Evolutionary conservation across 1,140 invertebrate genomes (phyloP).

Genomic region (Rhynchophorus ferrugineus): DNA sequence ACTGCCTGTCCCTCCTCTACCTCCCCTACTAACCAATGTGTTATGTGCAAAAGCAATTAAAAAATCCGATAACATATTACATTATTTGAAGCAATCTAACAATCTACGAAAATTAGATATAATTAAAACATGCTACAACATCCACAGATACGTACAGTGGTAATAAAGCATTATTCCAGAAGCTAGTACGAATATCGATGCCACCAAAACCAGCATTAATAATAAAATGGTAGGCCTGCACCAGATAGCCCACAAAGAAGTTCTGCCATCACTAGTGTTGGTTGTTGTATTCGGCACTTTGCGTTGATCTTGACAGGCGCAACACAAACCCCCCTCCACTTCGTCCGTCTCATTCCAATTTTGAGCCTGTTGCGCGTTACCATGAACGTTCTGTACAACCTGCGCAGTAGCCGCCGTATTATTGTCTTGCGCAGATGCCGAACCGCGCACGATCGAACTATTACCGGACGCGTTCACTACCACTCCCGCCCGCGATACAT

Average conservation of each 20-base stretch:
- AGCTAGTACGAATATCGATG: constrained; percentile 44
- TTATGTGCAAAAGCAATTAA: too few relatives aligned
- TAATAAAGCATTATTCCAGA: constrained; percentile 46
- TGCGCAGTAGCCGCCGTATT: constrained; percentile 14
- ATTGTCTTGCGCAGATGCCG: background rate
- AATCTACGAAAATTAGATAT: too few relatives aligned
- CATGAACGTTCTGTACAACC: constrained; percentile 12
- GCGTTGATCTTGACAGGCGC: constrained; percentile 2
- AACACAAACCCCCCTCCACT: constrained; percentile 4
- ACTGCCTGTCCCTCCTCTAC: too few relatives aligned
- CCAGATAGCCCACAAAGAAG: constrained; percentile 36
- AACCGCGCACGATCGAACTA: constrained; percentile 38
- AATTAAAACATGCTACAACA: too few relatives aligned
- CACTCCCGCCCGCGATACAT: constrained; percentile 43
- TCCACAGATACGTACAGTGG: constrained; percentile 47
- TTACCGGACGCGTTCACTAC: constrained; percentile 47
- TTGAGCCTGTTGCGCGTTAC: constrained; percentile 13
- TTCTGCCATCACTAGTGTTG: constrained; percentile 11
- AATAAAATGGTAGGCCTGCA: constrained; percentile 42
- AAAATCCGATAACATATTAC: too few relatives aligned
- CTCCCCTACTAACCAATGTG: too few relatives aligned
- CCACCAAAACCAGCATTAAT: constrained; percentile 41
- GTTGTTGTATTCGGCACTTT: background rate
- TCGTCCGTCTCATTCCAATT: background rate
- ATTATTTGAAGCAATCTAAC: too few relatives aligned